Conservation (phyloP, 2,797 vertebrate genomes). For the Echeneis naucrates region DNA sequence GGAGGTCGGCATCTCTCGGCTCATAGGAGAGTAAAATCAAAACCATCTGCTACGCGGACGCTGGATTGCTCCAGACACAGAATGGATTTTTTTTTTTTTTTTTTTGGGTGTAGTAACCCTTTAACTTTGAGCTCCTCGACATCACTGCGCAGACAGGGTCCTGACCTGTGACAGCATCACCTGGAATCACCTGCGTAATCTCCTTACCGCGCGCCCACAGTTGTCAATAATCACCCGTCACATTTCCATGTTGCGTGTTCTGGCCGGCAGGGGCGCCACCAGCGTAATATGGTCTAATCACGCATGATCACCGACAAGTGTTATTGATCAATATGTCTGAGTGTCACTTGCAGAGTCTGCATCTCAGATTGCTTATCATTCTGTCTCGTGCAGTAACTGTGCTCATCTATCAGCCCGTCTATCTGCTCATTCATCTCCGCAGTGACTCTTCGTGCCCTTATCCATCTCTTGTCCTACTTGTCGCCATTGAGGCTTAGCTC, state of each 20-base stretch:
- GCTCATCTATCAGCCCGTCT: conserved; percentile 63
- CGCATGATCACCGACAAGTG: conserved; percentile 60
- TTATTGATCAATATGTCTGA: conserved; percentile 63
- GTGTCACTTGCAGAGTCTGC: conserved; percentile 55
- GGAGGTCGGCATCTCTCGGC: not conserved
- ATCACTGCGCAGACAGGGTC: not conserved
- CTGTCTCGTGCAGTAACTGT: conserved; percentile 53
- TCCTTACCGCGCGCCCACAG: conserved; percentile 47
- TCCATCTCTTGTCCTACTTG: conserved; percentile 43
- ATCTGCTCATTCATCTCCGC: conserved; percentile 44
- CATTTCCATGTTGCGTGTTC: conserved; percentile 14
- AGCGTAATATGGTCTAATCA: conserved; percentile 49
- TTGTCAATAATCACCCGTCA: conserved; percentile 33
- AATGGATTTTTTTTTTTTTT: no score
- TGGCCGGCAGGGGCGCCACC: conserved; percentile 43
- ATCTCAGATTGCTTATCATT: conserved; percentile 45
- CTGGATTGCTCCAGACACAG: not conserved
- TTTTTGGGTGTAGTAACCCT: conserved; percentile 21
- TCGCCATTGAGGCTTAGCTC: conserved; percentile 30
- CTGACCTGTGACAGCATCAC: conserved; percentile 21
- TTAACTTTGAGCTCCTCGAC: conserved; percentile 19
- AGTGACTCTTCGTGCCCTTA: conserved; percentile 30
- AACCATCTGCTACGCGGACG: not conserved
- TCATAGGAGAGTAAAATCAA: not conserved
- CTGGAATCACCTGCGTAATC: conserved; percentile 63